Base-by-base conservation (phyloP, 2,113 vertebrate species). In the Phyllostomus discolor region DNA sequence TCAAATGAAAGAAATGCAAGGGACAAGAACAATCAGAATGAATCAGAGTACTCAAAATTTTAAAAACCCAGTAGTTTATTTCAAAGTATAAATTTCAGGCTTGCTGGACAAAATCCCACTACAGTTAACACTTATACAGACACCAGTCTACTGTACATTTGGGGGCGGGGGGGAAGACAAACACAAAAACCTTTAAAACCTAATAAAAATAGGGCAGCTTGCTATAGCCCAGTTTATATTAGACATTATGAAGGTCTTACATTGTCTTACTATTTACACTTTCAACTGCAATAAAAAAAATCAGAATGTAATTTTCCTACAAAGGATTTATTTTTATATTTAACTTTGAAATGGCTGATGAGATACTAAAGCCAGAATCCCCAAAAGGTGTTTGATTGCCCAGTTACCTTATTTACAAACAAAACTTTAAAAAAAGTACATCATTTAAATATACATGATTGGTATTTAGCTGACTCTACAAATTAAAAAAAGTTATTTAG, bases 41-140 rank as follows among this genome's bases (percentile, higher is more conserved):
- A 98, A 97, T 82, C 91, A 97, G 94, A 98, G 84, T 90, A 98
- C 95, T 96, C 98, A 95, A 91, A 95, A 95, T 62, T 57, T 98
- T 98, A 98, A 97, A 99, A 99, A 98, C 96, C 98, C 98, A 98
- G 83, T 92, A 97, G 96, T 98, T 99, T 99, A 99, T 99, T 99
- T 98, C 98, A 98, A 99, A 99, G 98, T 98, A 99, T 98, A 98
- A 99, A 99, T 98, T 98, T 98, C 98, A 98, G 98, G 97, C 97
- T 98, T 97, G 94, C 97, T 97, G 98, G 98, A 98, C 98, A 98
- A 98, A 98, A 98, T 75, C 98, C 98, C 98, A 98, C 98, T 98
- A 98, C 98, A 98, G 82, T 97, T 97, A 98, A 98, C 97, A 98
- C 96, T 95, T 95, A 95, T 52, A 98, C 97, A 97, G 97, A 98